phyloP scores from a whole-genome alignment of 2,113 vertebrate genomes.

The Gallinago media region DNA sequence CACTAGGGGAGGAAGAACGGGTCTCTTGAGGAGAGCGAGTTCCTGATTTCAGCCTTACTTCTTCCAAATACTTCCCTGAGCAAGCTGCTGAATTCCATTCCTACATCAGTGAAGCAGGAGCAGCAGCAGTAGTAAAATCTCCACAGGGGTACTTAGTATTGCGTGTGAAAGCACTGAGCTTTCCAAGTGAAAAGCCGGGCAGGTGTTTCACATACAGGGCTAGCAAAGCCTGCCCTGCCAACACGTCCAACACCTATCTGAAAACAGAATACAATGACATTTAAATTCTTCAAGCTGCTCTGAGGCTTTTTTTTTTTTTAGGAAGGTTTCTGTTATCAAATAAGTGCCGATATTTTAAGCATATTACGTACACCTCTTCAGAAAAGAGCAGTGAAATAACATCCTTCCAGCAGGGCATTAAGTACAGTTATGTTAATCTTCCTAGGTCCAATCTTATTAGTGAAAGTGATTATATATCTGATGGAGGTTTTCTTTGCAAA shows the following conservation, averaged over 20 bases:
- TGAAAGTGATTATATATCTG: background rate
- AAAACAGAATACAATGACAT: background rate
- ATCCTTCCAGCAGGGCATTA: background rate
- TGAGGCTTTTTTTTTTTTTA: background rate
- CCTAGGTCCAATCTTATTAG: background rate
- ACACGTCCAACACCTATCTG: background rate
- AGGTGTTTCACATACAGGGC: background rate
- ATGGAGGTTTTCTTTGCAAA: background rate
- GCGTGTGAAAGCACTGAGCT: background rate
- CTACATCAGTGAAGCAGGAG: background rate
- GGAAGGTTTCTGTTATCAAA: background rate
- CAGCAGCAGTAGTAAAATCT: background rate
- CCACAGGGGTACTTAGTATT: background rate
- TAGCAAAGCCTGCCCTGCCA: background rate
- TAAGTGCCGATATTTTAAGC: background rate
- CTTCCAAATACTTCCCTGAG: background rate
- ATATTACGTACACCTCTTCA: background rate
- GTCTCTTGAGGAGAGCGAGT: fast-evolving
- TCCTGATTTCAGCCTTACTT: background rate
- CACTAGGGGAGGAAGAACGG: fast-evolving
- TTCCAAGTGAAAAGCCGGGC: background rate
- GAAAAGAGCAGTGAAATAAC: background rate
- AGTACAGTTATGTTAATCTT: background rate
- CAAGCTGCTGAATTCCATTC: background rate
- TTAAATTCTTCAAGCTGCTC: background rate